Percentiles rank a stretch among this genome's conserved stretches.
Evolutionary conservation across 92 coral and sea anemone genomes (phyloP).

Genomic region (Meandrina meandrites): DNA sequence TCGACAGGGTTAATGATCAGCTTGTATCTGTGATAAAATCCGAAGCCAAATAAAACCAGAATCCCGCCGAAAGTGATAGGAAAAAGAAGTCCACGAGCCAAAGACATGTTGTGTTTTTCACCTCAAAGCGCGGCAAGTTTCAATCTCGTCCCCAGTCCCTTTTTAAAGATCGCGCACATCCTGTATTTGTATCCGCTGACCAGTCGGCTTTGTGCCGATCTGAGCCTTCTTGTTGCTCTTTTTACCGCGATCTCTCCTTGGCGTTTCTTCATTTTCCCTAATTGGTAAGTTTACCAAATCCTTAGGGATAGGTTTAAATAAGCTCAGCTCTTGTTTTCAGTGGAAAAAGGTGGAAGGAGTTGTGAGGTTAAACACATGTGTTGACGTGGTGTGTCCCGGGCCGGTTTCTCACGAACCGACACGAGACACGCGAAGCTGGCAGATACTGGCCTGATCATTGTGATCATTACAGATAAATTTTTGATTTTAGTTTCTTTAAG

Average conservation of each 20-base stretch:
- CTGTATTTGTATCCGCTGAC: constrained; percentile 2
- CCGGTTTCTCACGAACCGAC: background rate
- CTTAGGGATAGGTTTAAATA: background rate
- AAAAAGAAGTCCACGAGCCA: constrained; percentile 68
- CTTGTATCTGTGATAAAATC: constrained; percentile 85
- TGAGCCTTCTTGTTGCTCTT: constrained; percentile 17
- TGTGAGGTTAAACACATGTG: background rate
- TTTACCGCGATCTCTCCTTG: background rate
- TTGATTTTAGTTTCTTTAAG: background rate
- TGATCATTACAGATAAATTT: background rate
- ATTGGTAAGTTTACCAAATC: constrained; percentile 5
- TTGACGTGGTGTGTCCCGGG: background rate
- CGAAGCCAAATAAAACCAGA: constrained; percentile 76
- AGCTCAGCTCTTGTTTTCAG: background rate
- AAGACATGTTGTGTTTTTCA: constrained; percentile 7
- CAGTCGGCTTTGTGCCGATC: background rate
- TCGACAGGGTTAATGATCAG: constrained; percentile 76
- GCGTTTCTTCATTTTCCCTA: background rate
- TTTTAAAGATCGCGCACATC: background rate
- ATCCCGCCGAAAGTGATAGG: constrained; percentile 88
- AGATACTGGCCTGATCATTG: background rate
- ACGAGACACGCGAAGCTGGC: background rate
- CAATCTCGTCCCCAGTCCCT: background rate
- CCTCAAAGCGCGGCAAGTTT: background rate
- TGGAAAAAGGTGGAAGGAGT: background rate